Conservation (phyloP, 2,888 invertebrate genomes). For the Tolmerus cingulatus region DNA sequence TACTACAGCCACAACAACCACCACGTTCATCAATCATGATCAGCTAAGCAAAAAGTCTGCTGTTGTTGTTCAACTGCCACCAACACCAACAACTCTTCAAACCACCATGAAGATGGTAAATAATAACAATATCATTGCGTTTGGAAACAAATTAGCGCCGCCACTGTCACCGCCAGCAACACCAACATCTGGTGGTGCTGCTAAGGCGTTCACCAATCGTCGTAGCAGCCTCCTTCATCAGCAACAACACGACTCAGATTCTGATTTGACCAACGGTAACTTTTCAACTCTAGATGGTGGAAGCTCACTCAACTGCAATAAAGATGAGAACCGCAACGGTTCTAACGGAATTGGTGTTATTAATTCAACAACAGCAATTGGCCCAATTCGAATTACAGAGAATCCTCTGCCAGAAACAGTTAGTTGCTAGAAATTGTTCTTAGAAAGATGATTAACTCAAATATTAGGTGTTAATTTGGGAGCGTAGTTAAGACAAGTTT, state of each 20-base stretch:
- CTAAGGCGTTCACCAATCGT: not conserved
- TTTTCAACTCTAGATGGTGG: not conserved
- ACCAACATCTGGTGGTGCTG: constrained; percentile 33
- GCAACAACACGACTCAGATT: not conserved
- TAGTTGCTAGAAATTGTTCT: constrained; percentile 57
- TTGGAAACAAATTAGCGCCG: constrained; percentile 45
- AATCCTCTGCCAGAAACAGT: constrained; percentile 63
- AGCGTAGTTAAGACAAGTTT: not conserved
- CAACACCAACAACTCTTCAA: constrained; percentile 54
- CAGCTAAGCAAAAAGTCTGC: constrained; percentile 38
- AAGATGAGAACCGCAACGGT: constrained; percentile 51
- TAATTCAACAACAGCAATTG: constrained; percentile 57
- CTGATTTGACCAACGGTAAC: constrained; percentile 41
- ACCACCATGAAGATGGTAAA: constrained; percentile 53
- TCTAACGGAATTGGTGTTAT: not conserved
- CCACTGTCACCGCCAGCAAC: constrained; percentile 43
- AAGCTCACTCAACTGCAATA: constrained; percentile 35
- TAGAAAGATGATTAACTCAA: not conserved
- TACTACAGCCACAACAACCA: constrained; percentile 39
- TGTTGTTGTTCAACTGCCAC: constrained; percentile 48
- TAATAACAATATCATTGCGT: constrained; percentile 51
- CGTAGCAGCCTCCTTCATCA: not conserved
- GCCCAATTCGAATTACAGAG: constrained; percentile 63
- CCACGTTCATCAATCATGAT: constrained; percentile 40
- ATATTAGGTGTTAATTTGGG: not conserved